Conservation (phyloP, 1,140 invertebrate species). For the Armadillidium nasatum region DNA sequence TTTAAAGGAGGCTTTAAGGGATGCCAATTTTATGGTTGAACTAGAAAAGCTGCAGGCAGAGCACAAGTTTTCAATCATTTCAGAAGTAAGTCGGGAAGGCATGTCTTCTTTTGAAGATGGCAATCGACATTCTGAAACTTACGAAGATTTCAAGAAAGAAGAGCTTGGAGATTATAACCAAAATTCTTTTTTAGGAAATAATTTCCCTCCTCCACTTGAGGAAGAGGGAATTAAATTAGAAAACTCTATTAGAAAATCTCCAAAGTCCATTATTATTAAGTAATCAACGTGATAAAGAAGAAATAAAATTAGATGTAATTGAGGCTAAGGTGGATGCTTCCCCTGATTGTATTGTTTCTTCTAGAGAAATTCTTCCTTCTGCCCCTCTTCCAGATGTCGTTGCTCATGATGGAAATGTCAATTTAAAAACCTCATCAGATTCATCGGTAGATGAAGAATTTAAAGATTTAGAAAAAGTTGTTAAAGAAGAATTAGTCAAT, state of each 20-base stretch:
- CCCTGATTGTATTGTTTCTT: conserved; percentile 39
- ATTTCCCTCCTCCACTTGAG: conserved; percentile 31
- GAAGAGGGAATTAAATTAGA: conserved; percentile 27
- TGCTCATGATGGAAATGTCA: conserved; percentile 29
- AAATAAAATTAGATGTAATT: too few relatives aligned
- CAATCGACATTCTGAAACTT: conserved; percentile 20
- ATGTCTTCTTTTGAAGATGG: conserved; percentile 36
- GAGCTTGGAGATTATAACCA: conserved; percentile 18
- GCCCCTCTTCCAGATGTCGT: conserved; percentile 35
- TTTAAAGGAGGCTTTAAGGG: conserved; percentile 35
- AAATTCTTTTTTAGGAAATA: conserved; percentile 40
- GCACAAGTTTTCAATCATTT: conserved; percentile 37
- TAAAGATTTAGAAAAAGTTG: not conserved
- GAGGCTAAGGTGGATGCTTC: conserved; percentile 23
- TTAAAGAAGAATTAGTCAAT: too few relatives aligned
- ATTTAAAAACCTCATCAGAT: conserved; percentile 23
- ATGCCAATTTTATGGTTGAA: conserved; percentile 35
- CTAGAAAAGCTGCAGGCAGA: conserved; percentile 37
- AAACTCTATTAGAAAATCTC: conserved; percentile 8
- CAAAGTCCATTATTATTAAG: not conserved
- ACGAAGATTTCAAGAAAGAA: not conserved
- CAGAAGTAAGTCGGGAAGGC: conserved; percentile 35
- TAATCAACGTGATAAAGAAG: not conserved
- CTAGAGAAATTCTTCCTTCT: conserved; percentile 31
- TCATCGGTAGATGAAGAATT: conserved; percentile 18